Base-by-base conservation (phyloP, 1,140 invertebrate genomes). In the Drosophila funebris region DNA sequence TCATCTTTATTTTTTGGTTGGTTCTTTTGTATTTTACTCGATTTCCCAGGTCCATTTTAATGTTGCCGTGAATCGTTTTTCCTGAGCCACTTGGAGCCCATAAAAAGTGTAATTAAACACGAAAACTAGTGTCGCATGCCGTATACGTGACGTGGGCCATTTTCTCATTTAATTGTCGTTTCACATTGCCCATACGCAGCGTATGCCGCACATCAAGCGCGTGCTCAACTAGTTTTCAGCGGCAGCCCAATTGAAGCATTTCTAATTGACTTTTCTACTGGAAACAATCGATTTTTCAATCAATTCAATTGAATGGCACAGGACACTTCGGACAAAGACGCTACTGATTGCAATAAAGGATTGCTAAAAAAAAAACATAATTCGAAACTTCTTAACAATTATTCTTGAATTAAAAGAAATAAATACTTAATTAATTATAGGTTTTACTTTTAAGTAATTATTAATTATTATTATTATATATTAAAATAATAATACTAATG, bases 81-180 rank as follows among this genome's bases (percentile, higher is more conserved):
- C 44, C 18, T 61, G 57, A 31, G 13, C 8, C 61, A 56, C 80
- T 54, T 60, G 46, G 64, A 27, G 61, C 41, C 57, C 75, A 88
- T 83, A 70, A 88, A 88, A 88, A 58, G 41, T 46, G 83, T 76
- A 88, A 88, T 88, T 88, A 88, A 88, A 83, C 84, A 88, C 73
- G 73, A 79, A 75, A 83, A 88, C 78, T 83, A 83, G 83, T 88
- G 83, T 88, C 83, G 74, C 83, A 79, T 88, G 66, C 78, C 78
- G 78, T 54, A 78, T 83, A 88, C 83, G 83, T 88, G 83, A 83
- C 41, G 62, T 73, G 33, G 39, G 57, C 41, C 52, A 33, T 36
- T 54, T 79, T 73, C 71, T 11, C 78, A 33, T 64, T 83, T 88
- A 78, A 76, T 75, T 77, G 71, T 58, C 52, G 41, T 9, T 43